These are phyloP conservation scores for Reticulitermes speratus DNA, from an alignment of 1,140 invertebrate species.

Conservation along the genomic window DNA sequence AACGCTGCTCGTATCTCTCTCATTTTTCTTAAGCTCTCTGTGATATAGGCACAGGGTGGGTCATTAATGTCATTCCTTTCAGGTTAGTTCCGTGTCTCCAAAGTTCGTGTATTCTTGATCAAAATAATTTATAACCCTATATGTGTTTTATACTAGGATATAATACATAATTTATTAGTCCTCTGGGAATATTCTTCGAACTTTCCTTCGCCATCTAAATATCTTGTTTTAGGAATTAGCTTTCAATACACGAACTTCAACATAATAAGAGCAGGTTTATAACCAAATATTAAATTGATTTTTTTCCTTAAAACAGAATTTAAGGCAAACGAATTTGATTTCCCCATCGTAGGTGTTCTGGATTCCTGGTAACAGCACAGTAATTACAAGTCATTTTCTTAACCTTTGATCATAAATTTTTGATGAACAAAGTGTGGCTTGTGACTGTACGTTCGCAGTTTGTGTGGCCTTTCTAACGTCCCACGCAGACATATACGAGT, in stretches of 20 bases:
- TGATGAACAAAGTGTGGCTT: too few relatives aligned
- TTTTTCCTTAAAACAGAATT: neutral
- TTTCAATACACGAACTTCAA: neutral
- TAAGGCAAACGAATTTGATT: neutral
- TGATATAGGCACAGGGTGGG: neutral
- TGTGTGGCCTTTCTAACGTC: too few relatives aligned
- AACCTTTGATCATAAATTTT: too few relatives aligned
- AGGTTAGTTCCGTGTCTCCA: neutral
- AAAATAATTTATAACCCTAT: neutral
- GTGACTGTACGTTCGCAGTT: too few relatives aligned
- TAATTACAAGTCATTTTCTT: too few relatives aligned
- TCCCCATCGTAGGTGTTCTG: neutral
- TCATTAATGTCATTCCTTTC: constrained; percentile 5
- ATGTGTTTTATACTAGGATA: neutral
- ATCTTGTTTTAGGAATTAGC: neutral
- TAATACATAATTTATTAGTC: constrained; percentile 15
- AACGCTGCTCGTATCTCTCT: neutral
- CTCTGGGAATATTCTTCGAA: neutral
- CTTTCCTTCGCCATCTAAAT: neutral
- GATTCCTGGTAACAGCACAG: too few relatives aligned
- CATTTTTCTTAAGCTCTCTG: neutral
- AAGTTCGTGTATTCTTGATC: neutral
- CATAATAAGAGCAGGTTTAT: neutral
- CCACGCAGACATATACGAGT: too few relatives aligned
- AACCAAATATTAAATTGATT: neutral